Evolutionary conservation across 2,113 vertebrate species (phyloP).

Genomic region (Pardalotus punctatus): DNA sequence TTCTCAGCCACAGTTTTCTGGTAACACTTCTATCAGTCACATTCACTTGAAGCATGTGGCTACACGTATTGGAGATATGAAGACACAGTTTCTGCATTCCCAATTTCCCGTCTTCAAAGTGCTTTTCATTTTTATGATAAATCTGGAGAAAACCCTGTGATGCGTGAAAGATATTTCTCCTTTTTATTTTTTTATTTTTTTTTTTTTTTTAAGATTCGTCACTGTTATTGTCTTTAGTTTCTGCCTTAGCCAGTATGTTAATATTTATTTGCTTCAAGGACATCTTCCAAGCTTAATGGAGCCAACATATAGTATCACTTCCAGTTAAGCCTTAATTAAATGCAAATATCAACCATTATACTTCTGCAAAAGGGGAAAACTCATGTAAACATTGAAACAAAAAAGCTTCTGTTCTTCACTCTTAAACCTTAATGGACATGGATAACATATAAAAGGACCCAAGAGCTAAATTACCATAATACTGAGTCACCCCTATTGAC

Average conservation of each 20-base stretch:
- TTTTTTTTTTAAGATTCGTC: background rate
- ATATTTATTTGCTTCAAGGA: constrained; percentile 49
- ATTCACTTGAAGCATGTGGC: background rate
- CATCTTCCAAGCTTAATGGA: constrained; percentile 11
- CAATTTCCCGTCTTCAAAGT: background rate
- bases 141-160: constrained; percentile 20
- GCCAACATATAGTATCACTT: background rate
- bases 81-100: constrained; percentile 27
- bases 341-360: background rate
- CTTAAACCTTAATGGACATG: constrained; percentile 24
- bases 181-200: background rate
- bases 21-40: constrained; percentile 53
- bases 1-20: background rate
- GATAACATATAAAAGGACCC: background rate
- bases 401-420: constrained; percentile 32
- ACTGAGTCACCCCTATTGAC: background rate
- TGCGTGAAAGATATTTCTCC: background rate
- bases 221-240: background rate
- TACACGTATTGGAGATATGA: background rate
- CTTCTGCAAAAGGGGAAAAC: constrained; percentile 12
- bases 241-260: background rate
- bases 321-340: constrained; percentile 43
- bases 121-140: constrained; percentile 5
- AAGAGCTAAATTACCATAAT: constrained; percentile 41
- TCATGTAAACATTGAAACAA: constrained; percentile 18